phyloP scores from a whole-genome alignment of 2,888 invertebrate genomes.

The Caenorhabditis sulstoni region DNA sequence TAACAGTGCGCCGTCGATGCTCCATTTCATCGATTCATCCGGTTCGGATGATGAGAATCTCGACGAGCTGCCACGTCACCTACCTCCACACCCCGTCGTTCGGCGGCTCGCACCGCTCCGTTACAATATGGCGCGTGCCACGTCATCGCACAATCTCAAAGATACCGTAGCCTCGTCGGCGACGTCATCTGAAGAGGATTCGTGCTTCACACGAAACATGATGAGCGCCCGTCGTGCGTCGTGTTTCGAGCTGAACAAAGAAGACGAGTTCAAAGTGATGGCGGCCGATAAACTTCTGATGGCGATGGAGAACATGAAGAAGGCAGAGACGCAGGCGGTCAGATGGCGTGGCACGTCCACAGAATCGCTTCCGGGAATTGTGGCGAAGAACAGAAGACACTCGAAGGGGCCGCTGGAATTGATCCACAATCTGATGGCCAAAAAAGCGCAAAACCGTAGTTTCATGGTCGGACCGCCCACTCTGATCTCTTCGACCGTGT shows the following conservation, averaged over 20 bases:
- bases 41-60: constrained; percentile 61
- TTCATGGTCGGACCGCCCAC: constrained; percentile 64
- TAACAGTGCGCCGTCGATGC: constrained; percentile 15
- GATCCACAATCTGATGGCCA: constrained; percentile 38
- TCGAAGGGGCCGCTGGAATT: constrained; percentile 51
- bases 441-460: constrained; percentile 14
- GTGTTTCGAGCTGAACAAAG: constrained; percentile 58
- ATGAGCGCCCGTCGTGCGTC: constrained; percentile 37
- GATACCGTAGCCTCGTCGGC: constrained; percentile 6
- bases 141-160: constrained; percentile 25
- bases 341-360: constrained; percentile 53
- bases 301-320: constrained; percentile 69
- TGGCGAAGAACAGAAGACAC: constrained; percentile 32
- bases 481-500: constrained; percentile 68
- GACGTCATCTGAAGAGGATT: constrained; percentile 8
- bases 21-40: constrained; percentile 63
- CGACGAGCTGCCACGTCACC: constrained; percentile 49
- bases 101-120: constrained; percentile 26
- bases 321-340: constrained; percentile 57
- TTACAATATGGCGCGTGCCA: constrained; percentile 27
- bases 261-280: constrained; percentile 72
- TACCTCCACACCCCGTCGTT: constrained; percentile 26
- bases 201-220: neutral
- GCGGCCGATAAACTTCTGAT: constrained; percentile 66
- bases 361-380: constrained; percentile 56